A percentile compares a stretch with the other conserved stretches of the same genome.
phyloP scores from a whole-genome alignment of 2,888 invertebrate genomes.

The Trissoscelio sp. region DNA sequence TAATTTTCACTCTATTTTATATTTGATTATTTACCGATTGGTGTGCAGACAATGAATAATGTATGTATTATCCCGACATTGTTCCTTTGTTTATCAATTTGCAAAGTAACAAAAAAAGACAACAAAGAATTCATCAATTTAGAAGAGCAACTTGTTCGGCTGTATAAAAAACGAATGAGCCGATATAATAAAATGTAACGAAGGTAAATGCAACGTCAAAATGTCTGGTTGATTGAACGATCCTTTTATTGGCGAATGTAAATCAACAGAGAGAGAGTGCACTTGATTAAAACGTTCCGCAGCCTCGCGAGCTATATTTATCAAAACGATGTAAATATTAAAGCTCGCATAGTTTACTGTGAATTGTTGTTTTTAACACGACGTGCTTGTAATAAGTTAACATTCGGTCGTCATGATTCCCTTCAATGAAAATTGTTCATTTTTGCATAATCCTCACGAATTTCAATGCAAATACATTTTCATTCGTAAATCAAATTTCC shows the following conservation, averaged over 20 bases:
- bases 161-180: slow-evolving; percentile 50
- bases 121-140: slow-evolving; percentile 42
- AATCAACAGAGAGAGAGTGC: slow-evolving; percentile 62
- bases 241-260: slow-evolving; percentile 67
- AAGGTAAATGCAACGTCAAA: slow-evolving; percentile 67
- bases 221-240: slow-evolving; percentile 67
- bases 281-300: slow-evolving; percentile 65
- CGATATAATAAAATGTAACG: slow-evolving; percentile 67
- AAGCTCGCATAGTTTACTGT: slow-evolving; percentile 32
- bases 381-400: slow-evolving; percentile 28
- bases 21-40: slow-evolving; percentile 33
- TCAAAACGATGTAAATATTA: slow-evolving; percentile 63
- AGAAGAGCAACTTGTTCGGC: slow-evolving; percentile 55
- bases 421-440: no score
- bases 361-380: slow-evolving; percentile 32
- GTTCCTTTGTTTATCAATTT: slow-evolving; percentile 54
- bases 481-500: no score
- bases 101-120: slow-evolving; percentile 16
- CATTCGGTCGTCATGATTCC: slow-evolving; percentile 7
- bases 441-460: no score
- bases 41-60: slow-evolving; percentile 46
- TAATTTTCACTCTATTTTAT: no score
- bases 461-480: no score
- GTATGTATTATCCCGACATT: slow-evolving; percentile 30
- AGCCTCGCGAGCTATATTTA: slow-evolving; percentile 57